Evolutionary conservation across 2,888 invertebrate species (phyloP), one percentile per base, ranked within the genome.

Genomic region (Drosophila merina): DNA sequence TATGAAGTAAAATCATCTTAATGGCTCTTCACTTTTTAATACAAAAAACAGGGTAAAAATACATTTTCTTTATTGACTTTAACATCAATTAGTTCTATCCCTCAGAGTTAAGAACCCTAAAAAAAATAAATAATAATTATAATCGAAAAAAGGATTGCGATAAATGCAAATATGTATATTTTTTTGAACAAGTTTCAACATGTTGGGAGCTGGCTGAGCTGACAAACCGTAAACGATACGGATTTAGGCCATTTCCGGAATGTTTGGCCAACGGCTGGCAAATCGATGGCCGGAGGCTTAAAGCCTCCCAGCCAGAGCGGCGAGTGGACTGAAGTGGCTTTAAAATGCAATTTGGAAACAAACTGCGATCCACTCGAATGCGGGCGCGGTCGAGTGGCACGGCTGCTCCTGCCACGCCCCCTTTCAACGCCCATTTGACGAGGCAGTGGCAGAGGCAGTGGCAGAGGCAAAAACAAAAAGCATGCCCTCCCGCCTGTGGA

Each of bases 401-500:
- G 25, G 42, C 33, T 44, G 30, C 14, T 14, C 25, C 14, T 12
- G 4, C 10, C 12, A 28, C 40, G 9, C 40, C 40, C 40, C 33
- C 25, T 56, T 56, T 33, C 33, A 25, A 49, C 49, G 33, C 31
- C 40, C 62, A 45, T 62, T 33, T 33, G n/a, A 10, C 20, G 20
- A 20, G 20, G 20, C 20, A 20, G 20, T 2, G 20, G 20, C 20
- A 20, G 20, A 1, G 20, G 20, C 54, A 30, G 28, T 9, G 14
- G 31, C 42, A 8, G 38, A 49, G 47, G 63, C 40, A 48, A 14
- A 60, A 50, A 50, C 42, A 62, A 44, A 62, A 44, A 44, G 49
- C 63, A 26, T 30, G 20, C 20, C 20, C 59, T 57, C 44, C 30
- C 42, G 84, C 76, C 74, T 57, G 81, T 72, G 81, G 86, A 77